phyloP scores from a whole-genome alignment of 2,888 invertebrate genomes.

The Cryptophagus acutangulus region DNA sequence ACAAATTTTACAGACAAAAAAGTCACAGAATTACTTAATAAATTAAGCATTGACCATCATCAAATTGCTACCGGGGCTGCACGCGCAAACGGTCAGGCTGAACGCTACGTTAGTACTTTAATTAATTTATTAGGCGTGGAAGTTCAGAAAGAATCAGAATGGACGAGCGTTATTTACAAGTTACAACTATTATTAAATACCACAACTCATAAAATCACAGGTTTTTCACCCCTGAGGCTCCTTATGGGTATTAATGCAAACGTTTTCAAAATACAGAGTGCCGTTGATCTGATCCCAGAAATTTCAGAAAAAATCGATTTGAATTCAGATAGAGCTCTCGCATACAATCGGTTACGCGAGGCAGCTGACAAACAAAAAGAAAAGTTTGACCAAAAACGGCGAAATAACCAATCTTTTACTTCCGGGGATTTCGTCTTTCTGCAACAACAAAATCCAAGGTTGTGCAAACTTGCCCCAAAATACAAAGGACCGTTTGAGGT shows the following conservation, averaged over 20 bases:
- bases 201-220: conserved; percentile 20
- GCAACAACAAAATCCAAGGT: conserved; percentile 19
- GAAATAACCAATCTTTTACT: conserved; percentile 14
- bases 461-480: conserved; percentile 17
- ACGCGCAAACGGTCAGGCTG: conserved; percentile 21
- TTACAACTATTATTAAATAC: conserved; percentile 15
- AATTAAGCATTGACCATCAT: conserved; percentile 13
- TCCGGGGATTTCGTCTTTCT: conserved; percentile 20
- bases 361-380: conserved; percentile 12
- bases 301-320: conserved; percentile 8
- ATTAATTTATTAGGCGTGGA: conserved; percentile 11
- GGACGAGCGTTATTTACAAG: conserved; percentile 16
- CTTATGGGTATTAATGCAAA: conserved; percentile 13
- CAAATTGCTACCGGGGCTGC: conserved; percentile 17
- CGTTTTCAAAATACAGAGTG: conserved; percentile 10
- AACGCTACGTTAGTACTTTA: conserved; percentile 17
- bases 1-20: no score
- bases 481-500: conserved; percentile 22
- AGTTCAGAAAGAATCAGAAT: conserved; percentile 18
- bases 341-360: conserved; percentile 15
- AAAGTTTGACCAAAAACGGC: conserved; percentile 16
- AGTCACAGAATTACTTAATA: conserved; percentile 11
- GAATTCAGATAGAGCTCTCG: conserved; percentile 18
- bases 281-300: conserved; percentile 10
- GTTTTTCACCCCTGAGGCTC: conserved; percentile 17